Evolutionary conservation across 2,797 vertebrate species (phyloP), one percentile per base, ranked within the genome.

Genomic region (Neostethus bicornis): DNA sequence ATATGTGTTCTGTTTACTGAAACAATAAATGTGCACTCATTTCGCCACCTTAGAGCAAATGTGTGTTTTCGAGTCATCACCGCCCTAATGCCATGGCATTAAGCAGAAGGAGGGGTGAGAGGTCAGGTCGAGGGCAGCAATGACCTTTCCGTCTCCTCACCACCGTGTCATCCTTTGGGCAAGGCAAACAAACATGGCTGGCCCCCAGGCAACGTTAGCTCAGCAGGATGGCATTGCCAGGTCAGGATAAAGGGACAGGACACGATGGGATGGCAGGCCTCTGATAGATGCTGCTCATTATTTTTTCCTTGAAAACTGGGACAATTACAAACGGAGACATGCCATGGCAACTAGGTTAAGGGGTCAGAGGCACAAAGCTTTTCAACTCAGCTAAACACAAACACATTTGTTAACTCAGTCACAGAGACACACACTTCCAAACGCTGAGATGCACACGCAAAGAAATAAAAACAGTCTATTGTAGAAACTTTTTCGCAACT

Each of bases 141-240:
- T 74, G 86, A 89, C 90, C 88, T 87, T 52, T 83, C 77, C 73
- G 62, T 90, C 86, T 88, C 73, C 42, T 42, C 47, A 48, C 84
- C 80, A 74, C 68, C 31, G 80, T 87, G 88, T 90, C 90, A 88
- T 79, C 82, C 77, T 83, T 60, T 75, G 82, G 80, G 80, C 84
- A 83, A 66, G 61, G 84, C 82, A 89, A 90, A 91, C 87, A 90
- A 89, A 86, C 90, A 89, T 51, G 80, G 80, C 74, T 83, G 67
- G 79, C 84, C 86, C 66, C 62, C 51, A 67, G 84, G 84, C 87
- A 75, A 70, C 48, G 61, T 51, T 70, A 75, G 64, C 88, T 79
- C 85, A 74, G 80, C 81, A 13, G 85, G 84, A 80, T 80, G 83
- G 87, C 84, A 83, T 28, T 64, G 79, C 79, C 87, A 79, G 87